Base-by-base conservation (phyloP, 2,888 invertebrate genomes). In the Stenoptilia bipunctidactyla region DNA sequence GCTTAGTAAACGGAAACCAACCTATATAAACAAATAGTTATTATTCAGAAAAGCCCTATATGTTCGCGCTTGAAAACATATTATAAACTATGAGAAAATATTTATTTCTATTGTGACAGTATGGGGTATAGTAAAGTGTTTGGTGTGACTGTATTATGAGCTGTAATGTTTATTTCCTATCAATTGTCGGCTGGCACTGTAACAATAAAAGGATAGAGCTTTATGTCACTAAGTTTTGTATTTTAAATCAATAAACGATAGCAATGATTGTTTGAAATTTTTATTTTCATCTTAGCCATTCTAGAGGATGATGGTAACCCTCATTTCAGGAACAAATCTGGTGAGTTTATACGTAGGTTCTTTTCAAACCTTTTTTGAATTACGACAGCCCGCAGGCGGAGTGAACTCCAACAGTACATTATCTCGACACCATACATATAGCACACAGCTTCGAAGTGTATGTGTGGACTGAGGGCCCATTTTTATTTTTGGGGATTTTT, bases 231-330 rank as follows among this genome's bases (percentile, higher is more conserved):
- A 83, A 82, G 82, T 83, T 83, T 83, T 83, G 83, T 83, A 83
- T 83, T 83, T 83, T 83, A 83, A 83, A 83, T 80, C 82, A 83
- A 82, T 83, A 83, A 83, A 83, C 79, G 77, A 83, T 83, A 83
- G 83, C 79, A 80, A 77, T 72, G 75, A 80, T 48, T 45, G 44
- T 53, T 49, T 58, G 51, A 52, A n/a, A 64, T 63, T 65, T 58
- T 60, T 61, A 61, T 55, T 45, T 37, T 39, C 25, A 27, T 30
- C n/a, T n/a, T n/a, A n/a, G n/a, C n/a, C n/a, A n/a, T n/a, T n/a
- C n/a, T n/a, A n/a, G n/a, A n/a, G n/a, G n/a, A n/a, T n/a, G n/a
- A n/a, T n/a, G n/a, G n/a, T n/a, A n/a, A n/a, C n/a, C n/a, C n/a
- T n/a, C n/a, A n/a, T n/a, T n/a, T n/a, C n/a, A n/a, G n/a, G n/a